A percentile compares a stretch with the other conserved stretches of the same genome.
Conservation (phyloP, 2,797 vertebrate genomes). For the Caiman crocodilus region DNA sequence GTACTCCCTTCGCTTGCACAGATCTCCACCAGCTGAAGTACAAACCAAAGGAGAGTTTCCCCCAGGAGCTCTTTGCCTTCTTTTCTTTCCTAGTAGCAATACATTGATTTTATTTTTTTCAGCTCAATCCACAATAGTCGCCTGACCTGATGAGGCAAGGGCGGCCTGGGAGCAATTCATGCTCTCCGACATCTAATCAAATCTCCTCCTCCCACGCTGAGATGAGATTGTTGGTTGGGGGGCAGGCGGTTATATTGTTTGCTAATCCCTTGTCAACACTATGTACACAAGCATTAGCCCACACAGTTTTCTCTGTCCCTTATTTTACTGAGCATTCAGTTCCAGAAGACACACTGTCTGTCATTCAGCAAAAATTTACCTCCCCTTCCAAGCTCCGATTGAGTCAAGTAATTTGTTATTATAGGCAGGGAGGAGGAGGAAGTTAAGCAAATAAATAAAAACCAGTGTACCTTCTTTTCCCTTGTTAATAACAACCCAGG, state of each 20-base stretch:
- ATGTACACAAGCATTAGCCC: background rate
- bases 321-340: background rate
- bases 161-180: background rate
- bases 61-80: too few species aligned
- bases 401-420: background rate
- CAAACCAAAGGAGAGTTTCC: too few species aligned
- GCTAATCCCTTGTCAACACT: too few species aligned
- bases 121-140: too few species aligned
- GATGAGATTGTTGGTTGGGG: background rate
- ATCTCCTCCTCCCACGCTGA: background rate
- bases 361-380: background rate
- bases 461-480: background rate
- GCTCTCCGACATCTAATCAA: background rate
- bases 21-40: too few species aligned
- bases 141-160: too few species aligned
- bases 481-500: background rate
- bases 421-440: background rate
- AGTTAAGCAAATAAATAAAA: background rate
- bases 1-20: too few species aligned
- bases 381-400: background rate
- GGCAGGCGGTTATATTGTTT: background rate
- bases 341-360: background rate
- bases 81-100: too few species aligned
- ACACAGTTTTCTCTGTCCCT: background rate
- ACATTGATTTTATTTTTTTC: too few species aligned